phyloP scores from a whole-genome alignment of 2,113 vertebrate species.

The cattle (Bos taurus) region DNA sequence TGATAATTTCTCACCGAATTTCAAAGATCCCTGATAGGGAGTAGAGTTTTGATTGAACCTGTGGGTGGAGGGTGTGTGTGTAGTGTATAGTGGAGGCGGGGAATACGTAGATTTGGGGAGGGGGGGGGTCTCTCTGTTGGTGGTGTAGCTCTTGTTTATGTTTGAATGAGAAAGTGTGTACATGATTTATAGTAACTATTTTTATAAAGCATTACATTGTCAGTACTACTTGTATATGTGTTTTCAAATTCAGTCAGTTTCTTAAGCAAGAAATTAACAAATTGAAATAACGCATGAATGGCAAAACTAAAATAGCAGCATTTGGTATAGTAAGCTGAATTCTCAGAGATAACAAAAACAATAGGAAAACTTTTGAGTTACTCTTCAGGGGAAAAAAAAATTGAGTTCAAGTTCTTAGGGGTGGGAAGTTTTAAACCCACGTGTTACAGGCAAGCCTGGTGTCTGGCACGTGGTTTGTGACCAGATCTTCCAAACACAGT shows the following conservation, averaged over 20 bases:
- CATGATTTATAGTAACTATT: fast-evolving
- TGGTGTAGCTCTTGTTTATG: not conserved
- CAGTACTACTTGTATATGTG: fast-evolving
- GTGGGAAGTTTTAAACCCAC: not conserved
- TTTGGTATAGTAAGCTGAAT: not conserved
- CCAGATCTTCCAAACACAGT: too few relatives aligned
- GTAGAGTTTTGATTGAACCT: not conserved
- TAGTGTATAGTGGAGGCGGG: fast-evolving
- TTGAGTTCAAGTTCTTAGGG: fast-evolving
- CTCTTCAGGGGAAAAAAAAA: not conserved
- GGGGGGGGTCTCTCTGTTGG: fast-evolving
- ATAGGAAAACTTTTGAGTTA: not conserved
- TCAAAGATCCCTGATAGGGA: fast-evolving
- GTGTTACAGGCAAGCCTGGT: fast-evolving
- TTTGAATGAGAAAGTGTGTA: not conserved
- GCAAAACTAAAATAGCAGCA: not conserved
- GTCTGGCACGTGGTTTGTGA: fast-evolving
- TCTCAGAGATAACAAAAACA: not conserved
- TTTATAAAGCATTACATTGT: not conserved
- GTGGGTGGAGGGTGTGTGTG: fast-evolving
- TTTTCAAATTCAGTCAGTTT: not conserved
- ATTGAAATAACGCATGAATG: not conserved
- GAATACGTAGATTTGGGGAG: not conserved
- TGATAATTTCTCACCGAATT: fast-evolving
- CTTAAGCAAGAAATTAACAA: not conserved